Evolutionary conservation across 2,888 invertebrate species (phyloP).

Genomic region (Lymantria monacha): DNA sequence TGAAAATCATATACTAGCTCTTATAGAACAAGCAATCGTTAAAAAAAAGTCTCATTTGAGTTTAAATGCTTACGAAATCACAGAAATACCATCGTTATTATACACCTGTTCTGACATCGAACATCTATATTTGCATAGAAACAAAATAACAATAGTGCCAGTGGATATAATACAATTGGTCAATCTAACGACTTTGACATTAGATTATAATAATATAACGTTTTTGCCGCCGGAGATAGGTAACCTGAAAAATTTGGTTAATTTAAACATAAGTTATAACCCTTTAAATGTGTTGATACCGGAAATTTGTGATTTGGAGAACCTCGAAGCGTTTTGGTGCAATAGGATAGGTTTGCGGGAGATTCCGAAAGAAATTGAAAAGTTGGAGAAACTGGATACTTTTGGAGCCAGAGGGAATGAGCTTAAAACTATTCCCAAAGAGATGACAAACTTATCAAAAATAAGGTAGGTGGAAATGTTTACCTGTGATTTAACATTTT

Average conservation of each 20-base stretch:
- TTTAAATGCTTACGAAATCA: conserved; percentile 85
- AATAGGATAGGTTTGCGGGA: conserved; percentile 80
- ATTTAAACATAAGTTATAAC: conserved; percentile 86
- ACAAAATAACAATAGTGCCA: conserved; percentile 79
- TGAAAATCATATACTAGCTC: conserved; percentile 85
- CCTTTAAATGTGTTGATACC: conserved; percentile 81
- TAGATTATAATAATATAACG: conserved; percentile 85
- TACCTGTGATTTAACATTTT: not conserved
- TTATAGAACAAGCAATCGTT: conserved; percentile 84
- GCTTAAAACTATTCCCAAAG: conserved; percentile 79
- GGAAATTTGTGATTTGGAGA: conserved; percentile 82
- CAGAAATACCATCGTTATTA: conserved; percentile 81
- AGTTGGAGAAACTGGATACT: conserved; percentile 83
- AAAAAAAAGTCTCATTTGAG: conserved; percentile 83
- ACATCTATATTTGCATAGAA: conserved; percentile 84
- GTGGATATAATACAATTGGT: conserved; percentile 75
- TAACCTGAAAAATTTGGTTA: conserved; percentile 80
- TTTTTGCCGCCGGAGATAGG: conserved; percentile 83
- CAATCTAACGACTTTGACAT: conserved; percentile 83
- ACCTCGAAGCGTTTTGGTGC: conserved; percentile 86
- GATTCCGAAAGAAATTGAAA: conserved; percentile 84
- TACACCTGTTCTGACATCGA: conserved; percentile 81
- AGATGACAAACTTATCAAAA: conserved; percentile 79
- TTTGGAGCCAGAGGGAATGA: conserved; percentile 86
- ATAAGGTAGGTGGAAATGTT: conserved; percentile 63